These are phyloP conservation scores for Phania funesta DNA, from an alignment of 2,888 invertebrate species.

Conservation along the genomic window DNA sequence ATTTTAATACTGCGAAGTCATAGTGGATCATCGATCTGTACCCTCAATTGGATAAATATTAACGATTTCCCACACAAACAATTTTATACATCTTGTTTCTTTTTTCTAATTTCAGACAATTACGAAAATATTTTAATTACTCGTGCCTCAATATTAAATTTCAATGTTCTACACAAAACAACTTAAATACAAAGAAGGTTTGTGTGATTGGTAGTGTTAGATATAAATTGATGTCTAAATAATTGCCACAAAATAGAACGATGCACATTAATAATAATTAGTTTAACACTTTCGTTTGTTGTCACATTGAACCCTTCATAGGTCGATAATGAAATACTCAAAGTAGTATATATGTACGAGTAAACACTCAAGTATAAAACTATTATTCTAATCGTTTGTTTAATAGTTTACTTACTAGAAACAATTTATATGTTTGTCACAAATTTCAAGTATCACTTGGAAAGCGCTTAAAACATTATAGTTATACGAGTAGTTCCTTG, in stretches of 20 bases:
- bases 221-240: too few species aligned
- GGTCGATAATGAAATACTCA: not conserved
- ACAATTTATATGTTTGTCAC: constrained; percentile 16
- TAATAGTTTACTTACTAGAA: constrained; percentile 28
- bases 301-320: not conserved
- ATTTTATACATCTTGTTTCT: too few species aligned
- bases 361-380: not conserved
- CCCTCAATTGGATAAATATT: too few species aligned
- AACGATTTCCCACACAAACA: too few species aligned
- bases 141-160: too few species aligned
- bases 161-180: too few species aligned
- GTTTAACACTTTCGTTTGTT: constrained; percentile 15
- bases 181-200: too few species aligned
- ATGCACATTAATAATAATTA: constrained; percentile 4
- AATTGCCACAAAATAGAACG: not conserved
- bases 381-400: constrained; percentile 1
- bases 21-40: too few species aligned
- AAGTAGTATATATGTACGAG: not conserved
- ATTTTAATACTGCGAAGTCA: too few species aligned
- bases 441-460: constrained; percentile 23
- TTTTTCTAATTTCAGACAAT: too few species aligned
- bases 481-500: constrained; percentile 9
- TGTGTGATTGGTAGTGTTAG: too few species aligned
- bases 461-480: constrained; percentile 22
- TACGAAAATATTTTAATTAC: too few species aligned